These are phyloP conservation scores for Epizoanthus scotinus DNA, from an alignment of 92 coral and sea anemone species.

Conservation along the genomic window DNA sequence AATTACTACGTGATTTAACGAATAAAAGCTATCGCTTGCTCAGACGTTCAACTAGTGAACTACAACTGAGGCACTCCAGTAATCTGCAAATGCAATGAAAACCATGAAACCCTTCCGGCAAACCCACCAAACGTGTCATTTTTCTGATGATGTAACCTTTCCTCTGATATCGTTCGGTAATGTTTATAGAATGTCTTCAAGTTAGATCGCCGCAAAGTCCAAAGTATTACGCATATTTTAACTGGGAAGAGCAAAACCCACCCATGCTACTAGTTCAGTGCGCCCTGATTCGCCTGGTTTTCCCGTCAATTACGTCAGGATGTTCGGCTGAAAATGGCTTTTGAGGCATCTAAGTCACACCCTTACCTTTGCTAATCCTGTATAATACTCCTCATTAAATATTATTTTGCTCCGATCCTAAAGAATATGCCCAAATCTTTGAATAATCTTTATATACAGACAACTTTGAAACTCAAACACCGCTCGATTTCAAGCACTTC, in stretches of 20 bases:
- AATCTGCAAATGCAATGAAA: constrained; percentile 20
- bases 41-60: constrained; percentile 30
- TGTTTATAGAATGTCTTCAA: constrained; percentile 11
- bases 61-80: constrained; percentile 32
- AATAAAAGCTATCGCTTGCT: constrained; percentile 32
- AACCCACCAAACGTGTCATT: constrained; percentile 3
- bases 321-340: constrained; percentile 28
- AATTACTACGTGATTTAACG: constrained; percentile 6
- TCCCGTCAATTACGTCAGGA: constrained; percentile 53
- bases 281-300: constrained; percentile 47
- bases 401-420: constrained; percentile 45
- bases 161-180: constrained; percentile 1
- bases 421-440: constrained; percentile 54
- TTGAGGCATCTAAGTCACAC: constrained; percentile 35
- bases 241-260: constrained; percentile 83
- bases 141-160: background rate
- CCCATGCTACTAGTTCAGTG: constrained; percentile 72
- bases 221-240: constrained; percentile 82
- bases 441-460: constrained; percentile 58
- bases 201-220: constrained; percentile 44
- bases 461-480: constrained; percentile 91
- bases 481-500: constrained; percentile 94
- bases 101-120: constrained; percentile 46
- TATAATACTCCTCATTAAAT: constrained; percentile 68
- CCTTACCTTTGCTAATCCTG: constrained; percentile 61